Conservation (phyloP, 2,797 vertebrate genomes). For the Gymnodraco acuticeps region DNA sequence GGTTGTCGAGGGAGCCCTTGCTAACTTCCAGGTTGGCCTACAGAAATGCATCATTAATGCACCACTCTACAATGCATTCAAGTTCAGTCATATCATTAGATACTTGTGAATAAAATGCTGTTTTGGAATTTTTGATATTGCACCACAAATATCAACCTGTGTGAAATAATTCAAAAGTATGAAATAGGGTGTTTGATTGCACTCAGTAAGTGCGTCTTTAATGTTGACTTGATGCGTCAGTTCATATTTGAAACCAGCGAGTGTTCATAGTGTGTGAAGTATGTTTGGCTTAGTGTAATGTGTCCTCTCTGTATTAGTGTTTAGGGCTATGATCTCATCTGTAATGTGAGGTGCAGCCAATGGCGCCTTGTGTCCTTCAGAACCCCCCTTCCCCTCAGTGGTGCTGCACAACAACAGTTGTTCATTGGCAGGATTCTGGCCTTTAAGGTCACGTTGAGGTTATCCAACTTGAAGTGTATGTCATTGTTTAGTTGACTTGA, state of each 20-base stretch:
- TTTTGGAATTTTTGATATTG: background rate
- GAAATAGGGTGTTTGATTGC: background rate
- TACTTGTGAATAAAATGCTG: background rate
- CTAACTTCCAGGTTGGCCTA: no score
- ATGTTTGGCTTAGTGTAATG: slow-evolving; percentile 24
- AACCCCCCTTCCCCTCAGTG: background rate
- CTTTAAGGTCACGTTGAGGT: slow-evolving; percentile 51
- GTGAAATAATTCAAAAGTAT: background rate
- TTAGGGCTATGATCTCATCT: slow-evolving; percentile 65
- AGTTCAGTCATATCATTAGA: background rate
- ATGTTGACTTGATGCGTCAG: slow-evolving; percentile 1
- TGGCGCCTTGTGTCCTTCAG: slow-evolving; percentile 67
- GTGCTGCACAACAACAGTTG: slow-evolving; percentile 47
- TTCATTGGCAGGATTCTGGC: slow-evolving; percentile 31
- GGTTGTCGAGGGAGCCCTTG: no score
- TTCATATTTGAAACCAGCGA: slow-evolving; percentile 14
- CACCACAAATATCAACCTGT: background rate
- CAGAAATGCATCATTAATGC: no score
- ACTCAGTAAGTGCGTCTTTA: background rate
- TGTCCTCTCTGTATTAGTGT: slow-evolving; percentile 31
- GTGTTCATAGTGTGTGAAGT: slow-evolving; percentile 28
- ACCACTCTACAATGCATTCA: slow-evolving; percentile 3
- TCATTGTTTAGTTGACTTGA: slow-evolving; percentile 1
- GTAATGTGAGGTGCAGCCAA: slow-evolving; percentile 69
- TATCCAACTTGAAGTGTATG: slow-evolving; percentile 26